Percentiles rank a stretch among this genome's conserved stretches.
phyloP scores from a whole-genome alignment of 35 echinoderm and acorn worm genomes.

The Ptychodera flava region DNA sequence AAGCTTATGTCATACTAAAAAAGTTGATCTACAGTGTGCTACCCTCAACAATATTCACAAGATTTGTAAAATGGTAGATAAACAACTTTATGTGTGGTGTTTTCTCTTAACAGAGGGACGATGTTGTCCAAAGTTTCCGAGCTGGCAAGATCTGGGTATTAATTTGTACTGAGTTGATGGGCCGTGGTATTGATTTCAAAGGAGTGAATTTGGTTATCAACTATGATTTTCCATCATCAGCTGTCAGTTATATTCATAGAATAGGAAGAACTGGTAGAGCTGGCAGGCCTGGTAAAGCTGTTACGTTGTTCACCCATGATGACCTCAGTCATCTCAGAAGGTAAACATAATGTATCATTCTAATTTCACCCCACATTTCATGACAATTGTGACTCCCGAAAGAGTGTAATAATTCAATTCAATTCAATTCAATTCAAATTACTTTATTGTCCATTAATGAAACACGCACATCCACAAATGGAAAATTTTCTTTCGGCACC shows the following conservation, averaged over 20 bases:
- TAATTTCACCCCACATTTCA: not conserved
- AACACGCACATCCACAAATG: no score
- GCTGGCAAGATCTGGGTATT: conserved; percentile 96
- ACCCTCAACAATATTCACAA: no score
- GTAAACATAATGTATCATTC: conserved; percentile 5
- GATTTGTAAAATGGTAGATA: no score
- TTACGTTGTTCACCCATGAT: conserved; percentile 92
- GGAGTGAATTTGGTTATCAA: conserved; percentile 95
- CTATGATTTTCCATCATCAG: conserved; percentile 95
- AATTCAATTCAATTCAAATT: no score
- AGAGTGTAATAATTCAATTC: no score
- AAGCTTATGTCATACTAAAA: no score
- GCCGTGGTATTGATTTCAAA: conserved; percentile 96
- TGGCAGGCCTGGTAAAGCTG: conserved; percentile 58
- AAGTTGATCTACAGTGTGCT: no score
- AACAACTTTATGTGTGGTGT: no score
- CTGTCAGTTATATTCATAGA: conserved; percentile 94
- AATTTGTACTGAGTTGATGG: conserved; percentile 94
- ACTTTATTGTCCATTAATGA: no score
- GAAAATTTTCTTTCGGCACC: not conserved
- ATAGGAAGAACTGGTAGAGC: conserved; percentile 87
- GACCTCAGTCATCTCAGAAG: conserved; percentile 67
- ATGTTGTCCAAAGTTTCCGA: conserved; percentile 77
- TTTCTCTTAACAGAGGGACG: conserved; percentile 75
- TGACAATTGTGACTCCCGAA: no score